phyloP scores from a whole-genome alignment of 2,113 vertebrate genomes.

The Trematomus loennbergii region DNA sequence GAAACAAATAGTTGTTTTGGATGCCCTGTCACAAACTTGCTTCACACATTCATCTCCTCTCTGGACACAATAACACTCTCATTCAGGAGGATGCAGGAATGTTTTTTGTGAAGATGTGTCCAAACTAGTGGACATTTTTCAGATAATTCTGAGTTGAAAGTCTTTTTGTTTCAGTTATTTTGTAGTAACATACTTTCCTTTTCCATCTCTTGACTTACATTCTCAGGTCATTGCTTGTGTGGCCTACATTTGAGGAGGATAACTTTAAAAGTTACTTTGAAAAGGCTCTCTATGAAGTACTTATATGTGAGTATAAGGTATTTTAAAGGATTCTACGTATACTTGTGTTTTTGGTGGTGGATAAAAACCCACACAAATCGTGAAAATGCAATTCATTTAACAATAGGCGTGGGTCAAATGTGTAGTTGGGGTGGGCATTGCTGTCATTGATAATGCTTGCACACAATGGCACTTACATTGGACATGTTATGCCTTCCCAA shows the following conservation, averaged over 20 bases:
- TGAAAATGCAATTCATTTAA: too few species aligned
- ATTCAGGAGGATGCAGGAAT: conserved; percentile 21
- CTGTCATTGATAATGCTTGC: not conserved
- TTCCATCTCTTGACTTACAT: not conserved
- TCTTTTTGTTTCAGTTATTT: not conserved
- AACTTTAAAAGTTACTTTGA: not conserved
- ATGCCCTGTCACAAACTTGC: not conserved
- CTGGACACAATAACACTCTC: not conserved
- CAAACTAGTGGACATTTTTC: not conserved
- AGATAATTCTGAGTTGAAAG: not conserved
- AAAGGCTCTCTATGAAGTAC: not conserved
- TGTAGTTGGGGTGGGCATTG: not conserved
- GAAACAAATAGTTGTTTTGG: not conserved
- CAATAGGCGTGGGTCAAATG: not conserved
- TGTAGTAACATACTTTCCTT: not conserved
- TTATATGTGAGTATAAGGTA: too few species aligned
- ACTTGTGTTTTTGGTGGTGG: not conserved
- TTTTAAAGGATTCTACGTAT: too few species aligned
- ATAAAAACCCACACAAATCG: not conserved
- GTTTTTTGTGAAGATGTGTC: not conserved
- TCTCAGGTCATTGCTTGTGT: not conserved
- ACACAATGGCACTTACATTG: not conserved
- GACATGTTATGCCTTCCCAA: not conserved
- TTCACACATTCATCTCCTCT: conserved; percentile 5
- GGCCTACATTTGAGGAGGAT: too few species aligned